Conservation (phyloP, 1,140 invertebrate species). For the Kradibia gibbosae region DNA sequence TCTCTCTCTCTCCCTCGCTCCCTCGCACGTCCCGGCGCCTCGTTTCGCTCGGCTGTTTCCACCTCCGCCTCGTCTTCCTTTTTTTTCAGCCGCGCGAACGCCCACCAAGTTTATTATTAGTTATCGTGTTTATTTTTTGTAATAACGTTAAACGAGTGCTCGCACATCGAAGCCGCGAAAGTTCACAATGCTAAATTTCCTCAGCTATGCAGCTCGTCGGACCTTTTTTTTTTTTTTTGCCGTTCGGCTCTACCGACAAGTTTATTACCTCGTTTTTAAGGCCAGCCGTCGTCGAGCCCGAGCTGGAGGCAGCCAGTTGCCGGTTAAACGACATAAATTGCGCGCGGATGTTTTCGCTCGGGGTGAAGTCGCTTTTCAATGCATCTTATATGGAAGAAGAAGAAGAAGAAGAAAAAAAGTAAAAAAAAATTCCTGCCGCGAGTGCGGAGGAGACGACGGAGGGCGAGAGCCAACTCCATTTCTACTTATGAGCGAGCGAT, state of each 20-base stretch:
- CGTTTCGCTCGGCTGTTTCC: background rate
- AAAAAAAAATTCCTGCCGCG: too few species aligned
- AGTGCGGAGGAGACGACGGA: background rate
- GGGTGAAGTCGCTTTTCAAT: conserved; percentile 3
- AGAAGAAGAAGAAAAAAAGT: too few species aligned
- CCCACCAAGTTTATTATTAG: conserved; percentile 57
- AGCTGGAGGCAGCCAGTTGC: background rate
- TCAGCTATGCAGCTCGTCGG: background rate
- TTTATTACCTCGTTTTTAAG: conserved; percentile 6
- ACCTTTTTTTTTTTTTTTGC: background rate
- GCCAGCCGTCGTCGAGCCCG: background rate
- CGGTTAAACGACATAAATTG: background rate
- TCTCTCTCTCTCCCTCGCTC: conserved; percentile 29
- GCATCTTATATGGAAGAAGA: background rate
- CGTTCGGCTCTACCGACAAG: background rate
- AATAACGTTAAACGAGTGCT: conserved; percentile 4
- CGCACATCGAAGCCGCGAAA: conserved; percentile 18
- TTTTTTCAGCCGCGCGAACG: conserved; percentile 36
- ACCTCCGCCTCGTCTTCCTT: too few species aligned
- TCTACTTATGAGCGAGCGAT: background rate
- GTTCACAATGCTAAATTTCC: conserved; percentile 23
- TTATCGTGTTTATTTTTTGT: conserved; percentile 52
- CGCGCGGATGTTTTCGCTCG: background rate
- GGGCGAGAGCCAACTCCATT: background rate
- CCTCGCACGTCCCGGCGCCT: conserved; percentile 23